Conservation (phyloP, 2,797 vertebrate species). For the Takifugu rubripes region DNA sequence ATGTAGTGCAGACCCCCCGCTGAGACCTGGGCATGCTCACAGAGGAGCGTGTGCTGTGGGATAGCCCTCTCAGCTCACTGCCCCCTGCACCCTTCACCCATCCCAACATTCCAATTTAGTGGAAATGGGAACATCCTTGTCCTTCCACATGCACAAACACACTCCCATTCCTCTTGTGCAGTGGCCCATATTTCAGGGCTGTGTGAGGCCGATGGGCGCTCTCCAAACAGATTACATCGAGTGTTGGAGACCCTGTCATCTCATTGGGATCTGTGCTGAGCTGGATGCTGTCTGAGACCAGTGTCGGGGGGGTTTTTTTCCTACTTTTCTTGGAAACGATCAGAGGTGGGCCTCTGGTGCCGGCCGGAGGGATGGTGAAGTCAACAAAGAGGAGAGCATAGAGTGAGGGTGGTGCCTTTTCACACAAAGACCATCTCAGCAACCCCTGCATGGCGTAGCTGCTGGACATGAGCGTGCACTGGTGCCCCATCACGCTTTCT, state of each 20-base stretch:
- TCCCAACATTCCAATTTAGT: constrained; percentile 56
- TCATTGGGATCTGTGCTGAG: constrained; percentile 18
- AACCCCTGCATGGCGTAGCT: constrained; percentile 57
- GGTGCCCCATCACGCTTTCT: constrained; percentile 26
- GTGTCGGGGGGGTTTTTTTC: background rate
- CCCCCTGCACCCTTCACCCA: constrained; percentile 12
- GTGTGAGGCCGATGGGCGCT: constrained; percentile 17
- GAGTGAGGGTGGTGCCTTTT: constrained; percentile 14
- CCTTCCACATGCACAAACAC: constrained; percentile 42
- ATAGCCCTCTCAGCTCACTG: constrained; percentile 63
- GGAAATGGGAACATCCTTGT: constrained; percentile 65
- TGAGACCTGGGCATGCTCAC: background rate
- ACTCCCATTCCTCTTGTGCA: constrained; percentile 64
- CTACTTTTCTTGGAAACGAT: constrained; percentile 8
- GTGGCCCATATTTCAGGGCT: constrained; percentile 40
- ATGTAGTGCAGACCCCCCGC: too few species aligned
- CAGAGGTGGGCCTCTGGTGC: background rate
- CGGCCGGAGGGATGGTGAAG: constrained; percentile 17
- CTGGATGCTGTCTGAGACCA: constrained; percentile 15
- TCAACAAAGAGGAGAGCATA: constrained; percentile 16
- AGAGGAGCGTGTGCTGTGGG: constrained; percentile 43
- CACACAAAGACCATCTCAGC: constrained; percentile 46
- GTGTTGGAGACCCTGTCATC: constrained; percentile 9
- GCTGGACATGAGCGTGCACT: constrained; percentile 48
- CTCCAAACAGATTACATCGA: constrained; percentile 22